phyloP scores from a whole-genome alignment of 2,113 vertebrate genomes.

The Turnix velox region DNA sequence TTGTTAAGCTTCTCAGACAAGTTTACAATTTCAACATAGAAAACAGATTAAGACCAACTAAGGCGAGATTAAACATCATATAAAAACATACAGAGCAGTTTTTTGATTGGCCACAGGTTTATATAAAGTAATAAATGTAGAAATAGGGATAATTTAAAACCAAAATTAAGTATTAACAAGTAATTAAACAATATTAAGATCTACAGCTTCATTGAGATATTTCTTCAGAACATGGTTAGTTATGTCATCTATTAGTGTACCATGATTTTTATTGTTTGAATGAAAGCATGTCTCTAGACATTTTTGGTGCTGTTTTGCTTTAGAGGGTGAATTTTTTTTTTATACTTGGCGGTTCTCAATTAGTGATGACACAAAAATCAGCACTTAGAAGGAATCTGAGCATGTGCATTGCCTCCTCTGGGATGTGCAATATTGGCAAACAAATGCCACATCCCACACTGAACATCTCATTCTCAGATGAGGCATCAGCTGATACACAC shows the following conservation, averaged over 20 bases:
- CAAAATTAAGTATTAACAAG: neutral
- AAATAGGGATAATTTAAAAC: neutral
- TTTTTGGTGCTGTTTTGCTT: neutral
- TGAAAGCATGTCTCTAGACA: neutral
- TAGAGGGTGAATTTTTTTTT: neutral
- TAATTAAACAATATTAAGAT: neutral
- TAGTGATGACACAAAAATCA: neutral
- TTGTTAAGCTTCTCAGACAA: neutral
- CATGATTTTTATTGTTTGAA: neutral
- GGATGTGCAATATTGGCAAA: neutral
- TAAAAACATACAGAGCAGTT: neutral
- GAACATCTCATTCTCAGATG: neutral
- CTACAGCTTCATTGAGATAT: neutral
- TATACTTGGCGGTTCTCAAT: neutral
- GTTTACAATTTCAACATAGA: neutral
- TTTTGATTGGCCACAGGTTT: neutral
- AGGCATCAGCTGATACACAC: neutral
- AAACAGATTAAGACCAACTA: neutral
- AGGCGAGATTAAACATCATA: neutral
- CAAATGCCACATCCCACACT: neutral
- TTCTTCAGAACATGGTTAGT: neutral
- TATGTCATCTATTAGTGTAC: neutral
- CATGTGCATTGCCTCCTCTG: neutral
- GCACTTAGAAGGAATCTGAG: neutral
- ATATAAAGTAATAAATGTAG: neutral